Evolutionary conservation across 2,888 invertebrate genomes (phyloP).

Genomic region (Apomyelois bistriatella): DNA sequence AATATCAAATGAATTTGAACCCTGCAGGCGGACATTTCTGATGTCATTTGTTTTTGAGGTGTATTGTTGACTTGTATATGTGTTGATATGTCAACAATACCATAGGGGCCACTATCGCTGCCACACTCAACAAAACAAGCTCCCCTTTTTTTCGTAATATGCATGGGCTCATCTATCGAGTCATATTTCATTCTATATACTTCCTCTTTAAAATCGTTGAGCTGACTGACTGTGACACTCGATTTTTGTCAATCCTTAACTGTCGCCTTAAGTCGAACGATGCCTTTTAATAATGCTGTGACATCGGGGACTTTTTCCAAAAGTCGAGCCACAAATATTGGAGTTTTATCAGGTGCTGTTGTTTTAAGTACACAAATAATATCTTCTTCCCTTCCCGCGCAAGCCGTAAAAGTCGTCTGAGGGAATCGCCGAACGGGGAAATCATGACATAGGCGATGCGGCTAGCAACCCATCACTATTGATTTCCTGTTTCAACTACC

Average conservation of each 20-base stretch:
- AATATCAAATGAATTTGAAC: no score
- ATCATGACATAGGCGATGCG: no score
- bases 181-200: neutral
- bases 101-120: no score
- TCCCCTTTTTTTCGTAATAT: neutral
- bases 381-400: no score
- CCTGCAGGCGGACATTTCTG: no score
- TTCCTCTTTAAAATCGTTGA: neutral
- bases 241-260: neutral
- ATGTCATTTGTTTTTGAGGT: neutral
- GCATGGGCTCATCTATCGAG: neutral
- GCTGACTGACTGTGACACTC: neutral
- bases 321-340: neutral
- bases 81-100: no score
- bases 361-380: neutral
- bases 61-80: neutral
- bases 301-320: neutral
- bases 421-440: no score
- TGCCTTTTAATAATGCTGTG: neutral
- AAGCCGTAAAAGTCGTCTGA: no score
- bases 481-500: no score
- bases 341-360: neutral
- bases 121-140: no score
- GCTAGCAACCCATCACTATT: no score
- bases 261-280: neutral